phyloP scores from a whole-genome alignment of 2,888 invertebrate species.

The Darwinula stevensoni region DNA sequence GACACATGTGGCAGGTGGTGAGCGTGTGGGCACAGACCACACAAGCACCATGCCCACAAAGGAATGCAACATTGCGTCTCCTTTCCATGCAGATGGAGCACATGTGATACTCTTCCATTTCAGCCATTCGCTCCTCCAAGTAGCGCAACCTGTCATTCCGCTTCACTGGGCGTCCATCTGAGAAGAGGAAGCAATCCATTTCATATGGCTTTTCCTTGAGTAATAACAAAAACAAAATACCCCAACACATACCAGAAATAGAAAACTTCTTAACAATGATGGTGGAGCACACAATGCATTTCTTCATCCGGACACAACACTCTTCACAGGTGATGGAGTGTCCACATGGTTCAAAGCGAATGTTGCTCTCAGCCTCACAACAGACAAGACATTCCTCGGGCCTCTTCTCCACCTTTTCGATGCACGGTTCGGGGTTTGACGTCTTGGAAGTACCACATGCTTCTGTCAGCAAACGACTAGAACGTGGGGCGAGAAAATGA shows the following conservation, averaged over 20 bases:
- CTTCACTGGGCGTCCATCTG: slow-evolving; percentile 11
- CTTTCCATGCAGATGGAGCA: slow-evolving; percentile 71
- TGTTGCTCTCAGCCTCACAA: slow-evolving; percentile 30
- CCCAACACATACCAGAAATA: too few species aligned
- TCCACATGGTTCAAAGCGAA: slow-evolving; percentile 37
- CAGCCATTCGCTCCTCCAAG: slow-evolving; percentile 45
- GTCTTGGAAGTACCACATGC: too few species aligned
- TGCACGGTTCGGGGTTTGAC: too few species aligned
- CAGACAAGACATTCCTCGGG: slow-evolving; percentile 46
- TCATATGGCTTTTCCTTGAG: too few species aligned
- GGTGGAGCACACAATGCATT: slow-evolving; percentile 34
- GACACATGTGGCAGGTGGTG: slow-evolving; percentile 58
- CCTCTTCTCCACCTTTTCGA: too few species aligned
- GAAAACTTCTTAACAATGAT: slow-evolving; percentile 22
- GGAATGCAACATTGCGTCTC: slow-evolving; percentile 44
- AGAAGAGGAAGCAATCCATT: too few species aligned
- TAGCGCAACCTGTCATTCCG: slow-evolving; percentile 24
- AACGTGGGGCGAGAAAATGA: too few species aligned
- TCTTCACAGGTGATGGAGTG: slow-evolving; percentile 42
- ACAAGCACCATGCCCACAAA: slow-evolving; percentile 67
- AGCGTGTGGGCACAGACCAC: slow-evolving; percentile 47
- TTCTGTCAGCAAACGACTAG: too few species aligned
- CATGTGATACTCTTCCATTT: slow-evolving; percentile 55
- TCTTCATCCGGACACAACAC: slow-evolving; percentile 43
- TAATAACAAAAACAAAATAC: too few species aligned